These are phyloP conservation scores for Spinus olivaceus DNA, from an alignment of 2,797 vertebrate species.

Conservation along the genomic window DNA sequence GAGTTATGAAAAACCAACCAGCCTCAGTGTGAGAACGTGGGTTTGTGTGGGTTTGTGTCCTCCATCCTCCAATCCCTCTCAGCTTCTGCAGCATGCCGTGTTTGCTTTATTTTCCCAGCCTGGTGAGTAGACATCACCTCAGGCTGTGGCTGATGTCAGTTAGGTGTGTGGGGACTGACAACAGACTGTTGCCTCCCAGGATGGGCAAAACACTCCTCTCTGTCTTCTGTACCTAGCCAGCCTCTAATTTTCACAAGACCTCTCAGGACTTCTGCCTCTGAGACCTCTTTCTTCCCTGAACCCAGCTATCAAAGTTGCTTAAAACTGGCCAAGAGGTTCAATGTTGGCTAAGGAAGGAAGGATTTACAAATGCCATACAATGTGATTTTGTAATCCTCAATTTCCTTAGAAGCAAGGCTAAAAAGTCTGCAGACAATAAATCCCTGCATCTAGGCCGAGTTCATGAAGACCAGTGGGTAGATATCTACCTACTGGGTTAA, in stretches of 20 bases:
- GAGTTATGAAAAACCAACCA: not conserved
- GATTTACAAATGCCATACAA: not conserved
- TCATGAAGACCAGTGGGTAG: not conserved
- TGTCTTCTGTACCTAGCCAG: not conserved
- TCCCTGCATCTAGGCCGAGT: not conserved
- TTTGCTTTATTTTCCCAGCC: not conserved
- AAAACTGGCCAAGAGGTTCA: not conserved
- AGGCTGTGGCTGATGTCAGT: not conserved
- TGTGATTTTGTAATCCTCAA: not conserved
- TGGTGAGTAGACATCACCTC: not conserved
- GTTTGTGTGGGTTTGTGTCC: not conserved
- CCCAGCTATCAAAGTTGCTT: not conserved
- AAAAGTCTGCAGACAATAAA: not conserved
- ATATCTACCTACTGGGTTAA: not conserved
- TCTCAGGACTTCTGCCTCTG: not conserved
- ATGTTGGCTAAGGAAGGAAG: not conserved
- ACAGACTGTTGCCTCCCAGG: not conserved
- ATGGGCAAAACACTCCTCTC: not conserved
- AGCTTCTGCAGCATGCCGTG: accelerated
- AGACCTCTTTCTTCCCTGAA: not conserved
- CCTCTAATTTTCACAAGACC: not conserved
- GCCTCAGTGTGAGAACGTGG: not conserved
- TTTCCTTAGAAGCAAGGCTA: not conserved
- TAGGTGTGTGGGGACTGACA: not conserved
- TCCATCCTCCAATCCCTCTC: not conserved